A percentile compares a stretch with the other conserved stretches of the same genome.
Evolutionary conservation across 2,113 vertebrate genomes (phyloP).

Genomic region (Orthonyx spaldingii): DNA sequence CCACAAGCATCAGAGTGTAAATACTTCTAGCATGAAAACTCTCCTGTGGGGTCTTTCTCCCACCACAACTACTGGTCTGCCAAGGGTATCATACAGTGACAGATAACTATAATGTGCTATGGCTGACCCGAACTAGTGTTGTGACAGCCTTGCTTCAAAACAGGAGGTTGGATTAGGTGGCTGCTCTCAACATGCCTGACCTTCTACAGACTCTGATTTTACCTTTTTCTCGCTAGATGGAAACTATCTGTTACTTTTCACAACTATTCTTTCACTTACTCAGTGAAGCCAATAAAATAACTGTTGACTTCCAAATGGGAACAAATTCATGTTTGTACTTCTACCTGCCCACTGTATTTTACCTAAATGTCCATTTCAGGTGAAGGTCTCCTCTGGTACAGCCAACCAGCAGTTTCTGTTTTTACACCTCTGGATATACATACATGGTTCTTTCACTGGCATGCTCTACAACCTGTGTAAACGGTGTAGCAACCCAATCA

Average conservation of each 20-base stretch:
- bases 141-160: not conserved
- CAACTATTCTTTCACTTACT: not conserved
- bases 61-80: not conserved
- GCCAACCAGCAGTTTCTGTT: not conserved
- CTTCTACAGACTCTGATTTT: not conserved
- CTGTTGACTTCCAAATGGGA: not conserved
- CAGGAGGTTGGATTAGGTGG: not conserved
- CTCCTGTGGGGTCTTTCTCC: not conserved
- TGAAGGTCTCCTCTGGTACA: not conserved
- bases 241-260: not conserved
- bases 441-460: not conserved
- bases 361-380: not conserved
- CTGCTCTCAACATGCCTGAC: not conserved
- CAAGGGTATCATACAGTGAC: not conserved
- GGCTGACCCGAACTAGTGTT: not conserved
- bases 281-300: not conserved
- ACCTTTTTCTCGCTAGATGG: not conserved
- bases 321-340: not conserved
- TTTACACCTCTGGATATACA: not conserved
- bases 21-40: not conserved
- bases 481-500: rapidly evolving
- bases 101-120: not conserved
- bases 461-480: not conserved
- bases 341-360: not conserved
- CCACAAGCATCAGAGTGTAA: not conserved